Evolutionary conservation across 2,888 invertebrate species (phyloP).

Genomic region (Crossocerus cetratus): DNA sequence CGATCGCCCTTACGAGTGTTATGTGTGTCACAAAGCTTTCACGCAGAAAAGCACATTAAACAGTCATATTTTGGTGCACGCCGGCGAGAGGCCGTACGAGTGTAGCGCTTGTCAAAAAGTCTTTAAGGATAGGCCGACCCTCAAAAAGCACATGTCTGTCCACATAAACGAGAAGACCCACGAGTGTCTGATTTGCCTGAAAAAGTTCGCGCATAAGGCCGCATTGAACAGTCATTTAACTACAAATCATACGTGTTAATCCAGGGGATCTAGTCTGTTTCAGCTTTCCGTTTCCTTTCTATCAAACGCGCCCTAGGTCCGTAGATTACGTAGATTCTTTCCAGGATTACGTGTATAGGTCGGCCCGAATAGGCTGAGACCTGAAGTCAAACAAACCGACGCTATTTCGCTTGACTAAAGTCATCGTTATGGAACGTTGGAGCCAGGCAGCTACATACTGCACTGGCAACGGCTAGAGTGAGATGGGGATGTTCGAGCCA

Average conservation of each 20-base stretch:
- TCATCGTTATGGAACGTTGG: too few species aligned
- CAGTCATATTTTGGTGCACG: slow-evolving; percentile 70
- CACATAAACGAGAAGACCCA: slow-evolving; percentile 67
- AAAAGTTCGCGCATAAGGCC: slow-evolving; percentile 71
- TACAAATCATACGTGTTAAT: slow-evolving; percentile 69
- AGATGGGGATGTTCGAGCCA: too few species aligned
- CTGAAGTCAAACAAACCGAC: too few species aligned
- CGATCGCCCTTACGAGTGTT: slow-evolving; percentile 70
- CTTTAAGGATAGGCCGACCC: slow-evolving; percentile 65
- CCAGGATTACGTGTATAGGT: slow-evolving; percentile 34
- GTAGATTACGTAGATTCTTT: slow-evolving; percentile 44
- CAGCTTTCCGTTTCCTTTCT: slow-evolving; percentile 51
- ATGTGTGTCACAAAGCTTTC: slow-evolving; percentile 70
- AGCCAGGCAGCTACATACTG: too few species aligned
- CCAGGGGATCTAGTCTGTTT: slow-evolving; percentile 56
- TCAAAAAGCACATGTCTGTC: slow-evolving; percentile 69
- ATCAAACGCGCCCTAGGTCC: slow-evolving; percentile 19
- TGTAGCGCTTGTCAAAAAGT: slow-evolving; percentile 70
- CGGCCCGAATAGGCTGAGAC: too few species aligned
- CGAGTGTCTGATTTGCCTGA: slow-evolving; percentile 71
- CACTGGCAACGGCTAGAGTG: too few species aligned
- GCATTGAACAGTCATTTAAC: slow-evolving; percentile 69
- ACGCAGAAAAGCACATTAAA: slow-evolving; percentile 70
- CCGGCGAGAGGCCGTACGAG: slow-evolving; percentile 66
- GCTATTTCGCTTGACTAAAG: too few species aligned